A percentile compares a stretch with the other conserved stretches of the same genome.
These are phyloP conservation scores for Heterocephalus glaber DNA, from an alignment of 2,113 vertebrate genomes.

Conservation along the genomic window DNA sequence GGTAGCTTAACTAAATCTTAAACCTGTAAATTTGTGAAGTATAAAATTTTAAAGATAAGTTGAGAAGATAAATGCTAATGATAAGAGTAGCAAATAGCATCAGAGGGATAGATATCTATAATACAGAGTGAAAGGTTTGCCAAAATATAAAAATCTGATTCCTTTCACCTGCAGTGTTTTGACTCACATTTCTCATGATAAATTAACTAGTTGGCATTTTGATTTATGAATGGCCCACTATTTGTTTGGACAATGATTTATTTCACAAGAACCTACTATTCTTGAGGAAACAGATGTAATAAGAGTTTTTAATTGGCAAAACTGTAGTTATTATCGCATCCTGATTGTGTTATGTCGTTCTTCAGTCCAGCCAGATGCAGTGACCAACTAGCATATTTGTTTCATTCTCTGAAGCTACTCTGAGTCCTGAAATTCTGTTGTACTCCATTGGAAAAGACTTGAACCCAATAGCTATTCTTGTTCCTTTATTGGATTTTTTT, in stretches of 20 bases:
- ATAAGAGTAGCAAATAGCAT: neutral
- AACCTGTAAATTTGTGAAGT: neutral
- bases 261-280: neutral
- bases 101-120: neutral
- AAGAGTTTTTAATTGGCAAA: neutral
- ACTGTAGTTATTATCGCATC: neutral
- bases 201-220: neutral
- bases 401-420: neutral
- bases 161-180: neutral
- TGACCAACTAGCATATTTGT: neutral
- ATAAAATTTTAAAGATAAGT: neutral
- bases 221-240: neutral
- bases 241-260: neutral
- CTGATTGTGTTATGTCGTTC: neutral
- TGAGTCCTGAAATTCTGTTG: neutral
- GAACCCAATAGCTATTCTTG: neutral
- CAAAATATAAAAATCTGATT: neutral
- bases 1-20: neutral
- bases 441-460: neutral
- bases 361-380: neutral
- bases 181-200: neutral
- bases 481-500: neutral
- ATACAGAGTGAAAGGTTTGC: neutral
- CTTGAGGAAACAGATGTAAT: neutral
- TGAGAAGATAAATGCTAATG: neutral